Conservation (phyloP, 2,888 invertebrate species). For the Cheilosia scutellata region DNA sequence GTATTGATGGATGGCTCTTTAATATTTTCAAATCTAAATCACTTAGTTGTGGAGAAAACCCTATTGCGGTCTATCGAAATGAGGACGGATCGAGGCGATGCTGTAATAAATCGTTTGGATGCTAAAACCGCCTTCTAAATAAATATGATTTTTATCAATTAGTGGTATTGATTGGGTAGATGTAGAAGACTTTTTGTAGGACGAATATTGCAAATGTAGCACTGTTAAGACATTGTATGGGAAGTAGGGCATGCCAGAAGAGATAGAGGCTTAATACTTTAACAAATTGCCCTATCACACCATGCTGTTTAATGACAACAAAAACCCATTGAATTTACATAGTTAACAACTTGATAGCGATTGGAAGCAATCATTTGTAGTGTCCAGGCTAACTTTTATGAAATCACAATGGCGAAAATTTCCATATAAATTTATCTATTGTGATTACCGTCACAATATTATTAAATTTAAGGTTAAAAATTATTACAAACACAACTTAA, state of each 20-base stretch:
- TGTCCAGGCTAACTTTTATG: too few species aligned
- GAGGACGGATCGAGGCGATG: constrained; percentile 26
- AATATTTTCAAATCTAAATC: constrained; percentile 55
- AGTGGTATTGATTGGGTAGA: constrained; percentile 4
- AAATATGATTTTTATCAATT: constrained; percentile 31
- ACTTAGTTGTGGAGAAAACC: constrained; percentile 30
- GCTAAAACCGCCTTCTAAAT: constrained; percentile 25
- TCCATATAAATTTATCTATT: too few species aligned
- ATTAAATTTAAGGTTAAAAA: too few species aligned
- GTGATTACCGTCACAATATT: too few species aligned
- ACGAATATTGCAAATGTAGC: background rate
- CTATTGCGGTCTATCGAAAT: constrained; percentile 11
- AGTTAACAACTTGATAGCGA: too few species aligned
- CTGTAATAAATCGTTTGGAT: constrained; percentile 36
- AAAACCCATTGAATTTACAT: too few species aligned
- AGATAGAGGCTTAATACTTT: background rate
- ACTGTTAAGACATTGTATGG: background rate
- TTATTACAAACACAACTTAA: too few species aligned
- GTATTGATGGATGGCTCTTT: constrained; percentile 50
- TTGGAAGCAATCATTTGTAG: too few species aligned
- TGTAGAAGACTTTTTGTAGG: background rate
- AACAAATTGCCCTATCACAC: too few species aligned
- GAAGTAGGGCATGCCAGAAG: background rate
- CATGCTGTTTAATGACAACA: too few species aligned
- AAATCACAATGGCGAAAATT: too few species aligned